A percentile compares a stretch with the other conserved stretches of the same genome.
Evolutionary conservation across 92 coral and sea anemone species (phyloP).

Genomic region (Palythoa grandis): DNA sequence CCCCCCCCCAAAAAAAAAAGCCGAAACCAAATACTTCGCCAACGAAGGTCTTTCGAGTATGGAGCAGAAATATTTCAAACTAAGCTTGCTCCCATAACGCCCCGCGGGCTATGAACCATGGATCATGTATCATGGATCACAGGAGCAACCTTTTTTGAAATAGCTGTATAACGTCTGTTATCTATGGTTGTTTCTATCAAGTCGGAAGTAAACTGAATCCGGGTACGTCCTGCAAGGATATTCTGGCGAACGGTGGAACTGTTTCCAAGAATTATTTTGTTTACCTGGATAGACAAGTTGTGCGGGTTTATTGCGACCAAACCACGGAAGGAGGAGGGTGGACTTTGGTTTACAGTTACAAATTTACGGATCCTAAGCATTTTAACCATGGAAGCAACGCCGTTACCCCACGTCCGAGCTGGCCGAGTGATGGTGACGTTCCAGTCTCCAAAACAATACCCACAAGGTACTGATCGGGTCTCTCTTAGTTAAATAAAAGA

Average conservation of each 20-base stretch:
- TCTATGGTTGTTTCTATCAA: not conserved
- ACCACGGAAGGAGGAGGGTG: slow-evolving; percentile 31
- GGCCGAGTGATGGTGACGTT: slow-evolving; percentile 22
- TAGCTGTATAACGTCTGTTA: not conserved
- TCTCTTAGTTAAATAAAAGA: not conserved
- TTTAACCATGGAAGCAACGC: slow-evolving; percentile 31
- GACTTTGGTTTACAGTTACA: slow-evolving; percentile 36
- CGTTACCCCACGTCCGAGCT: slow-evolving; percentile 36
- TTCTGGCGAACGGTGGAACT: slow-evolving; percentile 8
- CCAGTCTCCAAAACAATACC: slow-evolving; percentile 15
- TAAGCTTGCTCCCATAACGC: too few relatives aligned
- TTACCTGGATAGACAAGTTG: slow-evolving; percentile 9
- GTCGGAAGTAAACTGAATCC: slow-evolving; percentile 32
- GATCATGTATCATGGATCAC: too few relatives aligned
- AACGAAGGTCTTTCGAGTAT: too few relatives aligned
- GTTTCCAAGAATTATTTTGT: slow-evolving; percentile 19
- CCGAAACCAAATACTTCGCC: too few relatives aligned
- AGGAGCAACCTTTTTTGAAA: too few relatives aligned
- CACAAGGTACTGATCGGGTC: not conserved
- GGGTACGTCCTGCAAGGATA: slow-evolving; percentile 21
- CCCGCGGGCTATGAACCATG: too few relatives aligned
- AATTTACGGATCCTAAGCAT: slow-evolving; percentile 22
- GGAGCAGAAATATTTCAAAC: too few relatives aligned
- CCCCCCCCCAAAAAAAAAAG: too few relatives aligned
- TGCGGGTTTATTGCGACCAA: slow-evolving; percentile 35